Evolutionary conservation across 2,113 vertebrate species (phyloP).

Genomic region (Dryoscopus gambensis): DNA sequence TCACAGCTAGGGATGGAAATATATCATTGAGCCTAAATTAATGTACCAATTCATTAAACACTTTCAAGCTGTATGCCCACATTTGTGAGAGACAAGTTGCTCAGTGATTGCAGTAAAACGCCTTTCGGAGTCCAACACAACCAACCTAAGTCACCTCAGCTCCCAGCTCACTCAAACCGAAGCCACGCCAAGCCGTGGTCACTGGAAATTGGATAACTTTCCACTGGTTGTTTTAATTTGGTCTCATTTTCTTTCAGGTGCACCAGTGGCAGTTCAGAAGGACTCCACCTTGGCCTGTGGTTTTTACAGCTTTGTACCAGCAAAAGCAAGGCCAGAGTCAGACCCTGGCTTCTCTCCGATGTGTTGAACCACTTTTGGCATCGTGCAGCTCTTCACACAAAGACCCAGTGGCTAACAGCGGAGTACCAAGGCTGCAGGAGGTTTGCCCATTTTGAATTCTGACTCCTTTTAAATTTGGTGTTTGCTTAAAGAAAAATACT

Average conservation of each 20-base stretch:
- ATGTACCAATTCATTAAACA: constrained; percentile 10
- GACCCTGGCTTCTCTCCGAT: rapidly evolving
- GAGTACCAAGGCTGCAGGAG: not conserved
- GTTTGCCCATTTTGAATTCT: not conserved
- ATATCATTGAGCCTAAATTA: constrained; percentile 4
- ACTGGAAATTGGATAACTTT: not conserved
- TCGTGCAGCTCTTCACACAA: rapidly evolving
- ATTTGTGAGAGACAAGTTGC: not conserved
- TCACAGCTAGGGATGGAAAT: not conserved
- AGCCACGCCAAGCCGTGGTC: rapidly evolving
- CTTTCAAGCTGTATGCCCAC: not conserved
- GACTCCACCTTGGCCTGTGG: not conserved
- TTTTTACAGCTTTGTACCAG: not conserved
- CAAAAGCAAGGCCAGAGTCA: not conserved
- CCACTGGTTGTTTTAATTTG: not conserved
- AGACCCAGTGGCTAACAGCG: not conserved
- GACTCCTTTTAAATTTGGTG: not conserved
- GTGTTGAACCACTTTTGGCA: not conserved
- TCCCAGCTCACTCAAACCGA: not conserved
- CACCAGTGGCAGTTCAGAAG: not conserved
- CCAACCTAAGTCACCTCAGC: not conserved
- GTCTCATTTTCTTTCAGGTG: not conserved
- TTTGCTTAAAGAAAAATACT: not conserved
- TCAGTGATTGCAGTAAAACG: not conserved
- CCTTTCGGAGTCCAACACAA: not conserved